These are phyloP conservation scores for Xenopus laevis DNA, from an alignment of 2,113 vertebrate species.

Conservation along the genomic window DNA sequence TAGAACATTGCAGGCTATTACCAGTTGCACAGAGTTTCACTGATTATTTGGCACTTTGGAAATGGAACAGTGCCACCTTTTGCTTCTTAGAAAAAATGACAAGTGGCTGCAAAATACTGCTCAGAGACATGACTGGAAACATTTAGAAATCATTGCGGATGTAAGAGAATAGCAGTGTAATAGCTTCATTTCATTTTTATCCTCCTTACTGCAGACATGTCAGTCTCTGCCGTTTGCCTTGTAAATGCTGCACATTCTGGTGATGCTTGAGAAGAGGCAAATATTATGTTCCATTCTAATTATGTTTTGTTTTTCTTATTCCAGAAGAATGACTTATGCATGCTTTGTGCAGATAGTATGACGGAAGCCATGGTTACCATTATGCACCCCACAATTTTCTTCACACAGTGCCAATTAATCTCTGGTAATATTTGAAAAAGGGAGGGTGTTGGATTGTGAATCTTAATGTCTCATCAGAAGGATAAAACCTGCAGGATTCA, in stretches of 20 bases:
- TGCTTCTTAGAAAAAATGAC: slow-evolving; percentile 35
- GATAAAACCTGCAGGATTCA: slow-evolving; percentile 57
- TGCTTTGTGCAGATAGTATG: slow-evolving; percentile 59
- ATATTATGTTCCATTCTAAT: slow-evolving; percentile 56
- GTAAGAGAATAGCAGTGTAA: slow-evolving; percentile 28
- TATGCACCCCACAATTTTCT: slow-evolving; percentile 59
- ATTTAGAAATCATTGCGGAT: slow-evolving; percentile 12
- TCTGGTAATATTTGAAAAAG: slow-evolving; percentile 55
- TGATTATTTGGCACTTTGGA: slow-evolving; percentile 5
- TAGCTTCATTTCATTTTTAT: background rate
- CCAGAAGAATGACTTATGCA: slow-evolving; percentile 55
- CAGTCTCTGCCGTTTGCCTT: slow-evolving; percentile 43
- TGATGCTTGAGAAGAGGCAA: slow-evolving; percentile 48
- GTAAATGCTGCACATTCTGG: slow-evolving; percentile 43
- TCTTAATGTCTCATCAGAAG: slow-evolving; percentile 54
- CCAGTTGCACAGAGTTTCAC: background rate
- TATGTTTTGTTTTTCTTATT: slow-evolving; percentile 50
- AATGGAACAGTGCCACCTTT: slow-evolving; percentile 70
- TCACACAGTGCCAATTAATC: slow-evolving; percentile 61
- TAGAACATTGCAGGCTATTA: background rate
- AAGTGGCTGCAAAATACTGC: background rate
- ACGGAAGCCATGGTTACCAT: slow-evolving; percentile 66
- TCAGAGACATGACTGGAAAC: slow-evolving; percentile 32
- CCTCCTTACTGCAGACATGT: slow-evolving; percentile 1
- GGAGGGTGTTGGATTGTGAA: slow-evolving; percentile 51